Base-by-base conservation (phyloP, 1,140 invertebrate species). In the Parapsyche elsis region DNA sequence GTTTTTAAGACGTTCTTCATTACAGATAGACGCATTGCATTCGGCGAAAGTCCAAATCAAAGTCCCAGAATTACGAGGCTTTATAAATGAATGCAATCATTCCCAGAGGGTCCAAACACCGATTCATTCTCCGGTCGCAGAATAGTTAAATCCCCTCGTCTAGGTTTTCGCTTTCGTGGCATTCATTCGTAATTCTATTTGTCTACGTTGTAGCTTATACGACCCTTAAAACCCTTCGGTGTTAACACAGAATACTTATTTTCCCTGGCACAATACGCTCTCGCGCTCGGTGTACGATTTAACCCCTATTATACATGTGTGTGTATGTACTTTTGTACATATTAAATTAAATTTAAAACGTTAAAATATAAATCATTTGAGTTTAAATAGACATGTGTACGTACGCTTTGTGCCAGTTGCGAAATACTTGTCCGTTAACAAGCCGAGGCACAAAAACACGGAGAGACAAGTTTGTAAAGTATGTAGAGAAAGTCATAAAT, bases 401-500 rank as follows among this genome's bases (percentile, higher is more conserved):
- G 2, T 53, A 12, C 12, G 49, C 16, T 16, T 12, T 53, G 49
- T 53, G 2, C 49, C 23, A 67, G 23, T 67, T 67, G 21, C 64
- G 14, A 30, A 26, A 67, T 23, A 67, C 64, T 19, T 67, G 64
- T 67, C n/a, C 21, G 24, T 23, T 61, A 14, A 53, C 16, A 53
- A 61, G 21, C 23, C 9, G 24, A 67, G 64, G 12, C 49, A 53
- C 24, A n/a, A 67, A 19, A 61, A 61, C 57, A 21, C 30, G 57
- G 21, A 61, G 24, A 67, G 24, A 67, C 64, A 67, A 67, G 19
- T 67, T 53, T 30, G 64, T 30, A 67, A 67, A 67, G 64, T 67
- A 67, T 67, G 64, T 67, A 26, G 2, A 23, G 24, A 67, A 30
- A 12, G 64, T 26, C 64, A 30, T 67, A 67, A 67, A 67, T 67